These are phyloP conservation scores for Orbicella faveolata DNA, from an alignment of 64 coral and sea anemone species.

Conservation along the genomic window DNA sequence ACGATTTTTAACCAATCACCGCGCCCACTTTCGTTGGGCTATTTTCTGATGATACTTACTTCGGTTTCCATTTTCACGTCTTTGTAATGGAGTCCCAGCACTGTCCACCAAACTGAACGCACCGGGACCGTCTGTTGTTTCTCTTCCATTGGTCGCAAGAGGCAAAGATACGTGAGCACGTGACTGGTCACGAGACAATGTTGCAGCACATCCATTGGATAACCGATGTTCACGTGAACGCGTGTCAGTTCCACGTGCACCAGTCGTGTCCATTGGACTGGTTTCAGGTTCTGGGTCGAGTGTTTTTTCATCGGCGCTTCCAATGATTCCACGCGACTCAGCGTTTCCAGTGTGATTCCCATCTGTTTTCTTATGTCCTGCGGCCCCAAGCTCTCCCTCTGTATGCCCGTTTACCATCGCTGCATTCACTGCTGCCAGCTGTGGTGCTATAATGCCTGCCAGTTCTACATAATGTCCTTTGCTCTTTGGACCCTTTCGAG, in stretches of 20 bases:
- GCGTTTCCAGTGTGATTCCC: no score
- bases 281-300: not conserved
- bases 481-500: not conserved
- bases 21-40: no score
- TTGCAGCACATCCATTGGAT: not conserved
- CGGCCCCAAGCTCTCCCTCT: not conserved
- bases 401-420: slow-evolving; percentile 17
- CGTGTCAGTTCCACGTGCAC: not conserved
- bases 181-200: not conserved
- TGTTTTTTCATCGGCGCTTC: not conserved
- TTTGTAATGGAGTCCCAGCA: not conserved
- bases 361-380: not conserved
- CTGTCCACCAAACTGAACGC: not conserved
- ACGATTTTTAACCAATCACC: no score
- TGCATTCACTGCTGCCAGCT: slow-evolving; percentile 32
- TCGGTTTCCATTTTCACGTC: slow-evolving; percentile 1
- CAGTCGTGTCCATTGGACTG: not conserved
- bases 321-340: no score
- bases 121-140: not conserved
- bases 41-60: no score
- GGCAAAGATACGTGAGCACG: not conserved
- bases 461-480: slow-evolving; percentile 35
- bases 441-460: slow-evolving; percentile 41
- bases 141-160: not conserved
- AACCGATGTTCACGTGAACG: not conserved